phyloP scores from a whole-genome alignment of 2,113 vertebrate genomes.

The Pseudorectes ferrugineus region DNA sequence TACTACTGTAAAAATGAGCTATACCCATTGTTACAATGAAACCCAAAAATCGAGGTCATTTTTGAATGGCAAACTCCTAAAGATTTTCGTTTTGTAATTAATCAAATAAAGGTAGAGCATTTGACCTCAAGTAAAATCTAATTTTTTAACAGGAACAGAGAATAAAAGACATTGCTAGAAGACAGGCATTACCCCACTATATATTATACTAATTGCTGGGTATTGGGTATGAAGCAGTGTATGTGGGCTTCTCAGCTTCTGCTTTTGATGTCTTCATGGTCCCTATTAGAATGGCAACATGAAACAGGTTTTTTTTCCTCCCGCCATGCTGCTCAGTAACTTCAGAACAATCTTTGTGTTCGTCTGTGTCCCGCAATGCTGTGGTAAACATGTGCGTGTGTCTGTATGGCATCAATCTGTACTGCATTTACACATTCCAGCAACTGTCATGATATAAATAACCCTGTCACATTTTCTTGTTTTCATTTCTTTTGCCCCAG shows the following conservation, averaged over 20 bases:
- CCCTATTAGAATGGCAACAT: background rate
- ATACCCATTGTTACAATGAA: background rate
- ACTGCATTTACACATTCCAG: background rate
- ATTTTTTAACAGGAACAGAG: background rate
- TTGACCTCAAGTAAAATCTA: background rate
- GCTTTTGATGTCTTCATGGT: background rate
- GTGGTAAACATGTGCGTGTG: background rate
- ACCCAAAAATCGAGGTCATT: background rate
- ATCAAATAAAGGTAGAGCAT: background rate
- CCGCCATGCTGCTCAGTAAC: background rate
- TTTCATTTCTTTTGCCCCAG: background rate
- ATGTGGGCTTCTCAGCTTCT: background rate
- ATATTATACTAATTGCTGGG: background rate
- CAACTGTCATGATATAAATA: background rate
- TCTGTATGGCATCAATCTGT: background rate
- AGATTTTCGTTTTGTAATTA: background rate
- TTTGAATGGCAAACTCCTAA: background rate
- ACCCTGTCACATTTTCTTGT: background rate
- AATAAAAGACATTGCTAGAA: background rate
- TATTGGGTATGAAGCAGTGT: background rate
- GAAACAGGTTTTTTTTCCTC: background rate
- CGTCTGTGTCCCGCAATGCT: background rate
- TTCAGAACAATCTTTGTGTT: background rate
- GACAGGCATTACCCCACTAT: background rate
- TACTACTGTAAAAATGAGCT: background rate